Percentiles rank a stretch among this genome's conserved stretches.
Conservation (phyloP, 2,797 vertebrate species). For the Tragopan temminckii region DNA sequence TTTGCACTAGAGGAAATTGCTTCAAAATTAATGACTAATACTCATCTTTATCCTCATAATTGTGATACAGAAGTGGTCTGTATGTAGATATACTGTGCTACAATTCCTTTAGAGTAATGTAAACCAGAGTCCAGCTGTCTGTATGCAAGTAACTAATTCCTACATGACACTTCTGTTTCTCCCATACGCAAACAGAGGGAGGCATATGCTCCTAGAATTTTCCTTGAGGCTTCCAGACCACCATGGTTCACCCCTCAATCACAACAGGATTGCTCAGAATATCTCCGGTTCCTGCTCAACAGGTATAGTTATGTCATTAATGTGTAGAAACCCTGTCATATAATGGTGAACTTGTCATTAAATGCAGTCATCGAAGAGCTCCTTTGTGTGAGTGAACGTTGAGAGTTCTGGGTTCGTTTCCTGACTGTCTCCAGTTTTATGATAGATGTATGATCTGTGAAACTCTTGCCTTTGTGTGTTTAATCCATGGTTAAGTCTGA, state of each 20-base stretch:
- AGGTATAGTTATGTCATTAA: conserved; percentile 83
- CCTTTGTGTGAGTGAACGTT: background rate
- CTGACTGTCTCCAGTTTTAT: background rate
- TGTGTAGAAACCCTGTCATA: background rate
- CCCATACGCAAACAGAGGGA: conserved; percentile 86
- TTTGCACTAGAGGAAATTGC: background rate
- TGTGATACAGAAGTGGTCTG: background rate
- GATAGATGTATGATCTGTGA: background rate
- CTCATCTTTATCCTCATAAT: accelerated
- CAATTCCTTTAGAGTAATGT: background rate
- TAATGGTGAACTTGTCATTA: background rate
- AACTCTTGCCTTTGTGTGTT: background rate
- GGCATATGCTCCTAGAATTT: conserved; percentile 93
- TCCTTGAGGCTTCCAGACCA: conserved; percentile 96
- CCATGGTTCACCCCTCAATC: conserved; percentile 96
- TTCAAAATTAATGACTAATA: background rate
- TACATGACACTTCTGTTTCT: conserved; percentile 10
- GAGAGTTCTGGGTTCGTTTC: background rate
- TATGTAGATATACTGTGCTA: background rate
- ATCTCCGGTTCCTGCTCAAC: conserved; percentile 96
- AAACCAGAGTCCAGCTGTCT: background rate
- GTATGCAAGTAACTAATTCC: background rate
- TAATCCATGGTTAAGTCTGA: background rate
- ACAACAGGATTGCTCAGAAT: conserved; percentile 98
- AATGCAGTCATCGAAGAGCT: background rate